phyloP scores from a whole-genome alignment of 1,140 invertebrate genomes.

The Ceratina japonica region DNA sequence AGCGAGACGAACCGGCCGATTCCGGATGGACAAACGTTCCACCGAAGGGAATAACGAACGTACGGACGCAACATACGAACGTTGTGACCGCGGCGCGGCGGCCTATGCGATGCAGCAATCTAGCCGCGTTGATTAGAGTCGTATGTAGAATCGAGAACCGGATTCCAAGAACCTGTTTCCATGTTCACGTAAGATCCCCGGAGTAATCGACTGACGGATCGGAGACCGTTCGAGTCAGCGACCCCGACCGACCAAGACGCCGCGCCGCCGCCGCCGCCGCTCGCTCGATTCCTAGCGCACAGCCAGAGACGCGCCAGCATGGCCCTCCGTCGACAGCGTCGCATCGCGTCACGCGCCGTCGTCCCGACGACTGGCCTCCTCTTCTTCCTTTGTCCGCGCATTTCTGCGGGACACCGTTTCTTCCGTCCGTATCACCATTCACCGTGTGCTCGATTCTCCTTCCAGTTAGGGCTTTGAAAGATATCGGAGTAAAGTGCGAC shows the following conservation, averaged over 20 bases:
- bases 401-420: slow-evolving; percentile 36
- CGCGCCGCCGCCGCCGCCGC: slow-evolving; percentile 48
- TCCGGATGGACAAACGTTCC: slow-evolving; percentile 33
- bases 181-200: slow-evolving; percentile 80
- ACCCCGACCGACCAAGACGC: slow-evolving; percentile 73
- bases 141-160: slow-evolving; percentile 81
- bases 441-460: slow-evolving; percentile 2
- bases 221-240: slow-evolving; percentile 80
- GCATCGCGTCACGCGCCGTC: background rate
- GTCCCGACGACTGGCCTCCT: slow-evolving; percentile 23
- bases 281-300: slow-evolving; percentile 50
- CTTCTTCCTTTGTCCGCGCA: slow-evolving; percentile 42
- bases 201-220: slow-evolving; percentile 80
- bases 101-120: slow-evolving; percentile 77
- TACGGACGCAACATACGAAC: slow-evolving; percentile 51
- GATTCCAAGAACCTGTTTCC: slow-evolving; percentile 81
- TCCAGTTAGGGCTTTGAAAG: background rate
- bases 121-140: slow-evolving; percentile 80
- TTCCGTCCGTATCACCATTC: background rate
- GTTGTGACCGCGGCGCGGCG: slow-evolving; percentile 50
- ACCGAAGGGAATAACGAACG: slow-evolving; percentile 34
- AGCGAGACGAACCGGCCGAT: slow-evolving; percentile 4
- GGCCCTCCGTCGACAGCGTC: slow-evolving; percentile 25
- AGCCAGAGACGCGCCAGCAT: background rate
- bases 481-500: too few relatives aligned